Percentiles rank a stretch among this genome's conserved stretches.
phyloP scores from a whole-genome alignment of 2,797 vertebrate genomes.

The Coregonus sp. region DNA sequence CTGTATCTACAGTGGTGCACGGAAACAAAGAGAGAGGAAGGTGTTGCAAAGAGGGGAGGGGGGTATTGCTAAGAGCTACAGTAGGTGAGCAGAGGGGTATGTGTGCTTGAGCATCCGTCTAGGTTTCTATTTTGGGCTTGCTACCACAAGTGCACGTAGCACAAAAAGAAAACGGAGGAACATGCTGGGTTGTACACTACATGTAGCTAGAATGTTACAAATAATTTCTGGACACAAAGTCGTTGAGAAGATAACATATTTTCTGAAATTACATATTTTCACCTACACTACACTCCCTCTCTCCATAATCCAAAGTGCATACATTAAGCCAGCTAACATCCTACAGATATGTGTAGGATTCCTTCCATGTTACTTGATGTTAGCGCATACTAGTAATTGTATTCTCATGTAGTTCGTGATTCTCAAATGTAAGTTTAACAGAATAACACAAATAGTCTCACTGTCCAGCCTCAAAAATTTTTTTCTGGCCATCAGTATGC shows the following conservation, averaged over 20 bases:
- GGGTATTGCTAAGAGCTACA: background rate
- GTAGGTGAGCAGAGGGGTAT: background rate
- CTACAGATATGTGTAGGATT: no score
- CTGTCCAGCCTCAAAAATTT: slow-evolving; percentile 17
- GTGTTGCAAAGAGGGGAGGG: background rate
- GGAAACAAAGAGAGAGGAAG: background rate
- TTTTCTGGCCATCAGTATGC: slow-evolving; percentile 33
- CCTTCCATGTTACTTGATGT: background rate
- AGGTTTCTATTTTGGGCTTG: background rate
- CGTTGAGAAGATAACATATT: background rate
- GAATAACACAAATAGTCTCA: slow-evolving; percentile 35
- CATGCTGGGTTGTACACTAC: background rate
- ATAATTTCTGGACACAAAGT: background rate
- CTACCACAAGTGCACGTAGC: background rate
- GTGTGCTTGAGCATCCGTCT: background rate
- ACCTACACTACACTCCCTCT: background rate
- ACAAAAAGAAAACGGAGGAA: slow-evolving; percentile 54
- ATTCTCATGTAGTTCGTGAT: slow-evolving; percentile 20
- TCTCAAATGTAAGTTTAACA: slow-evolving; percentile 46
- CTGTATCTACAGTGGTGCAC: background rate
- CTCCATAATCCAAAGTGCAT: background rate
- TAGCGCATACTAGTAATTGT: slow-evolving; percentile 2
- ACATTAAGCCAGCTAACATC: background rate
- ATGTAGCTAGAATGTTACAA: background rate
- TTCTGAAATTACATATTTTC: background rate